phyloP scores from a whole-genome alignment of 2,888 invertebrate genomes.

The Hyles lineata region DNA sequence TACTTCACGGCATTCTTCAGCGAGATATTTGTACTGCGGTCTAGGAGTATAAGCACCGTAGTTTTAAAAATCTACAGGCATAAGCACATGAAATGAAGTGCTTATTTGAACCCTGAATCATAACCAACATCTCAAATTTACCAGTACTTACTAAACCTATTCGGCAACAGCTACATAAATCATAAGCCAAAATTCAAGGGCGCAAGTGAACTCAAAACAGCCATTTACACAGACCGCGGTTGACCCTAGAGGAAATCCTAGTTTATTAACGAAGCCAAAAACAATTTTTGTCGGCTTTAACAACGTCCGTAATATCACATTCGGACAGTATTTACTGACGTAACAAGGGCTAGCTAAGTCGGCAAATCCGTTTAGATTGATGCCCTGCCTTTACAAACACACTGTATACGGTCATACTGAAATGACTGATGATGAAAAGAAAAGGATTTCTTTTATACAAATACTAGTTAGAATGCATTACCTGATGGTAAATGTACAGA shows the following conservation, averaged over 20 bases:
- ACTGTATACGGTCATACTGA: background rate
- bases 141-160: background rate
- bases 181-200: background rate
- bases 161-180: background rate
- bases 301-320: slow-evolving; percentile 22
- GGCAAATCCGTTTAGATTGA: slow-evolving; percentile 60
- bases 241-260: slow-evolving; percentile 15
- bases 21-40: too few relatives aligned
- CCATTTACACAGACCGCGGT: too few relatives aligned
- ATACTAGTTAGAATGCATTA: too few relatives aligned
- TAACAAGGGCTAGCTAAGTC: slow-evolving; percentile 44
- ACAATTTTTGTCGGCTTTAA: slow-evolving; percentile 8
- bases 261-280: slow-evolving; percentile 21
- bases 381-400: slow-evolving; percentile 40
- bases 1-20: too few relatives aligned
- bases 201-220: background rate
- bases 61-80: too few relatives aligned
- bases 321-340: slow-evolving; percentile 29
- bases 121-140: background rate
- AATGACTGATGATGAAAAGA: background rate
- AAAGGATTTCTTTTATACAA: background rate
- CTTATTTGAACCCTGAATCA: too few relatives aligned
- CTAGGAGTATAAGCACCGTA: too few relatives aligned
- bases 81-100: too few relatives aligned
- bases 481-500: too few relatives aligned